A percentile compares a stretch with the other conserved stretches of the same genome.
Conservation (phyloP, 2,888 invertebrate species). For the Steinernema scapterisci region DNA sequence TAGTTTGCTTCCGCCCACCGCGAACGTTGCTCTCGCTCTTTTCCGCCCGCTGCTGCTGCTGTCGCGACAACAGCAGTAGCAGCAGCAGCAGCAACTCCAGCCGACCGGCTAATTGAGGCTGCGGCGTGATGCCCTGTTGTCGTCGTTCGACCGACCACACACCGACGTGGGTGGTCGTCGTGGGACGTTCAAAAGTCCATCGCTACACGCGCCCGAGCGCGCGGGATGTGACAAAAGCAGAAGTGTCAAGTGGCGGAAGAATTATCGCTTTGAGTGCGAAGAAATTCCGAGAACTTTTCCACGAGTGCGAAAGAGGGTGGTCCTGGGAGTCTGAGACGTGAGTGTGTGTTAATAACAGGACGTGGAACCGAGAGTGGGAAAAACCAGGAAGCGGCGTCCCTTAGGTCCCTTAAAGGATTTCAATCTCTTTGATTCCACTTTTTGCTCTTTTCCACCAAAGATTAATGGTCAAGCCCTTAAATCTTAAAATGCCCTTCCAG, state of each 20-base stretch:
- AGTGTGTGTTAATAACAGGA: background rate
- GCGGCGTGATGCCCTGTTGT: constrained; percentile 2
- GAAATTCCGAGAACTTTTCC: background rate
- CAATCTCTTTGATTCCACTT: background rate
- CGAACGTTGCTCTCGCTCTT: background rate
- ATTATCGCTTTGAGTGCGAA: background rate
- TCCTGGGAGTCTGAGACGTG: too few relatives aligned
- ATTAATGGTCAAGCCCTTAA: too few relatives aligned
- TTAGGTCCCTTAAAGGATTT: background rate
- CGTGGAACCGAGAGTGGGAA: background rate
- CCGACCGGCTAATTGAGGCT: constrained; percentile 27
- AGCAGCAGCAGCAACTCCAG: constrained; percentile 8
- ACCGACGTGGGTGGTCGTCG: constrained; percentile 19
- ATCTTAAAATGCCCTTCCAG: too few relatives aligned
- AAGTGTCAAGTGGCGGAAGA: constrained; percentile 23
- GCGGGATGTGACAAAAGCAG: background rate
- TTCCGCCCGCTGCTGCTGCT: background rate
- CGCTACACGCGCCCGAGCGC: background rate
- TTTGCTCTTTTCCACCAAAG: background rate
- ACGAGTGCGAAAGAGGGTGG: background rate
- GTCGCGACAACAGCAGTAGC: background rate
- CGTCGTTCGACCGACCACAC: background rate
- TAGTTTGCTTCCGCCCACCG: constrained; percentile 31
- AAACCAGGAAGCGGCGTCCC: background rate
- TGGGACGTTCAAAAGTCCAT: background rate